phyloP scores from a whole-genome alignment of 2,797 vertebrate genomes.

The Mycteria americana region DNA sequence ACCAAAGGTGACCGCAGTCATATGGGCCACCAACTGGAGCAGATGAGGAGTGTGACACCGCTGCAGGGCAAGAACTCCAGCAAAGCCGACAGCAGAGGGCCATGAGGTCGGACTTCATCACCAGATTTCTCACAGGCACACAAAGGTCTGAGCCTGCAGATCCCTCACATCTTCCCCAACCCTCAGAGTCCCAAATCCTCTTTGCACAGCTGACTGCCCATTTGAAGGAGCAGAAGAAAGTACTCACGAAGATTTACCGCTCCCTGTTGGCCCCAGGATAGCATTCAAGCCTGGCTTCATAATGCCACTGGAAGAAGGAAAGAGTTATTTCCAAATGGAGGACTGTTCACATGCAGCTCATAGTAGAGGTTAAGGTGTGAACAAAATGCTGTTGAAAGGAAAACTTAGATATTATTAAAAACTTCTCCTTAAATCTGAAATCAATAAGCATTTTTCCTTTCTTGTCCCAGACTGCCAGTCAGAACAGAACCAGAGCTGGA shows the following conservation, averaged over 20 bases:
- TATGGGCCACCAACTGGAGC: rapidly evolving
- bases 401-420: constrained; percentile 1
- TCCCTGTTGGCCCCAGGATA: constrained; percentile 84
- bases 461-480: not conserved
- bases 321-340: not conserved
- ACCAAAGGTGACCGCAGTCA: not conserved
- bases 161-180: not conserved
- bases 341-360: not conserved
- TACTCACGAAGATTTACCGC: constrained; percentile 87
- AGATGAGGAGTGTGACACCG: not conserved
- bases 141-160: not conserved
- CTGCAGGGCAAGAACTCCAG: not conserved
- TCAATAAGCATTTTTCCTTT: not conserved
- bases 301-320: constrained; percentile 78
- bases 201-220: not conserved
- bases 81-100: not conserved
- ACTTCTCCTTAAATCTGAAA: not conserved
- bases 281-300: constrained; percentile 86
- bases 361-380: not conserved
- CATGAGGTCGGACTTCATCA: not conserved
- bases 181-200: not conserved
- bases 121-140: not conserved
- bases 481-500: not conserved
- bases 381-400: not conserved
- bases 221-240: not conserved